Evolutionary conservation across 2,113 vertebrate species (phyloP).

Genomic region (Megalops atlanticus): DNA sequence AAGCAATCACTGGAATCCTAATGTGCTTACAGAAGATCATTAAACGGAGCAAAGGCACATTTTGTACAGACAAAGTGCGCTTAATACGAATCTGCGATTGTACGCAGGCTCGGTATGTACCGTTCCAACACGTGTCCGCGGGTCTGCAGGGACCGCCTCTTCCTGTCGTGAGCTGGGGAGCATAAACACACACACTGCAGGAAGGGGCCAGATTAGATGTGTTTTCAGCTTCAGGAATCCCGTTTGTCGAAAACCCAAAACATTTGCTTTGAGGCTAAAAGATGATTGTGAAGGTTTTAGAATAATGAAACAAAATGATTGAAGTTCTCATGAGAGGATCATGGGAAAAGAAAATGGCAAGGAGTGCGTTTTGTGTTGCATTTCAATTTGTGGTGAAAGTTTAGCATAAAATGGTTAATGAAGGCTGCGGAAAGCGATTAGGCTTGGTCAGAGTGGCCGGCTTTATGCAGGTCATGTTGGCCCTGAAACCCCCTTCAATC

Average conservation of each 20-base stretch:
- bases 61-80: slow-evolving; percentile 31
- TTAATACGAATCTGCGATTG: slow-evolving; percentile 11
- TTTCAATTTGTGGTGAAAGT: neutral
- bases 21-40: slow-evolving; percentile 18
- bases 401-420: neutral
- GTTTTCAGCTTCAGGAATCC: slow-evolving; percentile 1
- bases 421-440: neutral
- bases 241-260: slow-evolving; percentile 9
- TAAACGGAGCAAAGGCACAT: slow-evolving; percentile 32
- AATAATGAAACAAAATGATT: neutral
- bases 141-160: slow-evolving; percentile 16
- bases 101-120: neutral
- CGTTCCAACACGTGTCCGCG: neutral
- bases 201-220: neutral
- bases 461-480: neutral
- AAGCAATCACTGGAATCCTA: slow-evolving; percentile 25
- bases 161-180: neutral
- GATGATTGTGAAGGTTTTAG: neutral
- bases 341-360: neutral
- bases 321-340: neutral
- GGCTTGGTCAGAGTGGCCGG: neutral
- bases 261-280: neutral
- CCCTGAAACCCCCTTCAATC: neutral
- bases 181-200: neutral
- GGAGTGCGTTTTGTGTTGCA: neutral